Base-by-base conservation (phyloP, 2,888 invertebrate species). In the Tenthredo mesomela region DNA sequence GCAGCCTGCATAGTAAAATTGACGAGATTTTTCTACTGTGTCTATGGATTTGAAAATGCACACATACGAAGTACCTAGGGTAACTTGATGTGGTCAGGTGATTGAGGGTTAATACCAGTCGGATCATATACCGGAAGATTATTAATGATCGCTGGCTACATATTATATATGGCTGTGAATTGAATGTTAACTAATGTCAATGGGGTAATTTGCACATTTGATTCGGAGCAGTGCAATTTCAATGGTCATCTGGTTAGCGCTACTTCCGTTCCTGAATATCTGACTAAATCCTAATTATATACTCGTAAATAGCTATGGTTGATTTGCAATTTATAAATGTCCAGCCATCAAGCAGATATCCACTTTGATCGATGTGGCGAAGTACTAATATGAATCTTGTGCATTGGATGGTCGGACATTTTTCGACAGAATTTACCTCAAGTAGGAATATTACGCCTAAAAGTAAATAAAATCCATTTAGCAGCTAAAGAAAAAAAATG, bases 181-280 rank as follows among this genome's bases (percentile, higher is more conserved):
- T 37, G 78, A 78, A 78, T 78, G 58, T 58, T 47, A 78, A 78
- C 58, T 37, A 78, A 78, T 78, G 54, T 33, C n/a, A 78, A 54
- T 78, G 58, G 54, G 54, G 18, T 54, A 3, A 54, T 78, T 54
- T 33, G 12, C 33, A 54, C 15, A 33, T 33, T 58, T 54, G 54
- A 29, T 58, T 75, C 29, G 25, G 75, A 73, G 47, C 29, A n/a
- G 75, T 25, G 75, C 9, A 47, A 75, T 75, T 75, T 75, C 75
- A 75, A 75, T 40, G 47, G 47, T 75, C 47, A 47, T 47, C 75
- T 47, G 75, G 21, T 47, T n/a, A 10, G 25, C 75, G 75, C 4
- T 37, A 61, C 37, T 70, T 70, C 70, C 70, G 37, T n/a, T 70
- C n/a, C 25, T 70, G 70, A 33, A 70, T 70, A 37, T 33, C n/a